phyloP scores from a whole-genome alignment of 2,888 invertebrate genomes.

The Aleiodes testaceus region DNA sequence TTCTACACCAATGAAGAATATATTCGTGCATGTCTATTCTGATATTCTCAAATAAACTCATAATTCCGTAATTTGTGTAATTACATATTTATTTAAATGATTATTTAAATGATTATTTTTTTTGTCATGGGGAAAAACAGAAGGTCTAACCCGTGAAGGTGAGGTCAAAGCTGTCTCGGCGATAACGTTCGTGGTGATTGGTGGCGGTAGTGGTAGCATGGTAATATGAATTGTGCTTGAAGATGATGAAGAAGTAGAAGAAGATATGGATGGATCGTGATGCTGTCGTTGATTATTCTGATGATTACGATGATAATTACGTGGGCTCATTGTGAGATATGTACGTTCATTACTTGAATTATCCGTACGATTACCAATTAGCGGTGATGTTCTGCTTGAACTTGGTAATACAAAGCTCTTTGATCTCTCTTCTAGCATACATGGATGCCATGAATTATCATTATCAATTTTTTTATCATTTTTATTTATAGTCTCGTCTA shows the following conservation, averaged over 20 bases:
- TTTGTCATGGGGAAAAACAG: slow-evolving; percentile 36
- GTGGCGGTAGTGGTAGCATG: slow-evolving; percentile 64
- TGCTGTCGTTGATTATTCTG: slow-evolving; percentile 58
- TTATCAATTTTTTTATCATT: slow-evolving; percentile 24
- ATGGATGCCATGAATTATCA: slow-evolving; percentile 55
- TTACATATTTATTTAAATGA: not conserved
- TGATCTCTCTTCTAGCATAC: slow-evolving; percentile 64
- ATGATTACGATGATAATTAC: slow-evolving; percentile 52
- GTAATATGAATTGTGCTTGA: slow-evolving; percentile 69
- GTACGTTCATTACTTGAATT: slow-evolving; percentile 53
- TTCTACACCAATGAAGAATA: slow-evolving; percentile 17
- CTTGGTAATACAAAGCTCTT: slow-evolving; percentile 66
- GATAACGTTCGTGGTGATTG: slow-evolving; percentile 52
- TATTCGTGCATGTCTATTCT: slow-evolving; percentile 41
- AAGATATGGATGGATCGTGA: slow-evolving; percentile 59
- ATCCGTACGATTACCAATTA: slow-evolving; percentile 55
- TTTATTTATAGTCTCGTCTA: slow-evolving; percentile 45
- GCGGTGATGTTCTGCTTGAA: slow-evolving; percentile 48
- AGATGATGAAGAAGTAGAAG: slow-evolving; percentile 69
- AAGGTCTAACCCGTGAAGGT: slow-evolving; percentile 68
- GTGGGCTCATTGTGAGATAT: slow-evolving; percentile 51
- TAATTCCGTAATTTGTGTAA: not conserved
- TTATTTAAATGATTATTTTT: too few relatives aligned
- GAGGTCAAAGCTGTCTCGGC: slow-evolving; percentile 48
- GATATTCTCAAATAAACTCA: slow-evolving; percentile 13